Conservation (phyloP, 2,113 vertebrate genomes). For the Chinchilla lanigera region DNA sequence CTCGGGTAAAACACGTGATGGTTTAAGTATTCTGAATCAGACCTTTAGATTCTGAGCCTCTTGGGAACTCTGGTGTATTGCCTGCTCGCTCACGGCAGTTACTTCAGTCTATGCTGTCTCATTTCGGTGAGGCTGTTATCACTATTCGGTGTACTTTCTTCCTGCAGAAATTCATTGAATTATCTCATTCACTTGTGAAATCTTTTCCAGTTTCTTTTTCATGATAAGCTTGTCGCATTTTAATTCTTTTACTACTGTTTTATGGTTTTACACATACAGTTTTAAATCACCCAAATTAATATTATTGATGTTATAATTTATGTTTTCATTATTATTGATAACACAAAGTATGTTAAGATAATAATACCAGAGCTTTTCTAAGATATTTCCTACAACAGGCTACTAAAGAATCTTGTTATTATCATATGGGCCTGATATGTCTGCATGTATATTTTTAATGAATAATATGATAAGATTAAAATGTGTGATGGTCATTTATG, state of each 20-base stretch:
- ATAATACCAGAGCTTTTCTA: not conserved
- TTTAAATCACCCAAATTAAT: not conserved
- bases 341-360: not conserved
- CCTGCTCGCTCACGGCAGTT: not conserved
- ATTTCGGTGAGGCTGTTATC: not conserved
- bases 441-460: conserved; percentile 14
- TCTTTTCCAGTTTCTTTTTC: conserved; percentile 28
- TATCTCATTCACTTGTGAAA: not conserved
- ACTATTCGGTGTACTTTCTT: not conserved
- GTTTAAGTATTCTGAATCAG: not conserved
- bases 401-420: not conserved
- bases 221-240: not conserved
- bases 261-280: not conserved
- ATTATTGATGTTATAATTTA: not conserved
- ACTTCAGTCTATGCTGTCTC: not conserved
- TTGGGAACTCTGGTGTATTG: not conserved
- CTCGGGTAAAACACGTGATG: not conserved
- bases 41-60: not conserved
- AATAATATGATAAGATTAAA: not conserved
- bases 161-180: not conserved
- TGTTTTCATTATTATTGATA: not conserved
- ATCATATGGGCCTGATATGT: not conserved
- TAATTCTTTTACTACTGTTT: not conserved
- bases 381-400: not conserved
- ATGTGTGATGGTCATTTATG: not conserved